Conservation (phyloP, 2,888 invertebrate genomes). For the Papilio demoleus region DNA sequence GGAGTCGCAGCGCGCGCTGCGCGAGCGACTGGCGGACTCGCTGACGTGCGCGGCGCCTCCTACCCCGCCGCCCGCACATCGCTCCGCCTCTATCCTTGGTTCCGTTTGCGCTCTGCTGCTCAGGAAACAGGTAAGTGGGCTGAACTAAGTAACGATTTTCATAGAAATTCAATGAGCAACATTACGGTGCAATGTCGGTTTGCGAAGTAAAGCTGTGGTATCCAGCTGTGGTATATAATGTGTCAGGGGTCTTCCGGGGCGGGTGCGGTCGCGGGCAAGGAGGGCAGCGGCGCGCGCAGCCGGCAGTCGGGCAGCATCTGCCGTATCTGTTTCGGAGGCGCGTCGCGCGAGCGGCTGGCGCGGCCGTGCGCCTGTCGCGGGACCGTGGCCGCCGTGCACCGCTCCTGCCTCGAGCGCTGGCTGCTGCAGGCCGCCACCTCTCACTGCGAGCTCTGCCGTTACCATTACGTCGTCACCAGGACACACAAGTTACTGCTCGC, state of each 20-base stretch:
- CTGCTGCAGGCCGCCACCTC: conserved; percentile 77
- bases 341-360: conserved; percentile 75
- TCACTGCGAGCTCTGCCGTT: conserved; percentile 78
- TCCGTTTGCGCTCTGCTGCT: conserved; percentile 76
- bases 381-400: conserved; percentile 78
- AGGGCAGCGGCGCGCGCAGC: conserved; percentile 62
- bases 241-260: conserved; percentile 47
- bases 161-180: too few relatives aligned
- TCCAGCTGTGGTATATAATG: too few relatives aligned
- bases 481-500: conserved; percentile 67
- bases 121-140: conserved; percentile 65
- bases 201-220: too few relatives aligned
- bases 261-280: conserved; percentile 58
- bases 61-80: conserved; percentile 60
- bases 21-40: conserved; percentile 66
- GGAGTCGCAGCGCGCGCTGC: conserved; percentile 59
- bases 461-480: conserved; percentile 75
- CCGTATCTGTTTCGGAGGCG: conserved; percentile 79
- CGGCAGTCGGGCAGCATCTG: conserved; percentile 70
- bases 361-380: conserved; percentile 78
- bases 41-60: conserved; percentile 68
- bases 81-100: conserved; percentile 72
- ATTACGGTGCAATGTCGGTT: too few relatives aligned
- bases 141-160: neutral
- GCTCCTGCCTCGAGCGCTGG: conserved; percentile 78